Evolutionary conservation across 37 sponge, comb jelly and placozoan species (phyloP).

Genomic region (Geodia barretti): DNA sequence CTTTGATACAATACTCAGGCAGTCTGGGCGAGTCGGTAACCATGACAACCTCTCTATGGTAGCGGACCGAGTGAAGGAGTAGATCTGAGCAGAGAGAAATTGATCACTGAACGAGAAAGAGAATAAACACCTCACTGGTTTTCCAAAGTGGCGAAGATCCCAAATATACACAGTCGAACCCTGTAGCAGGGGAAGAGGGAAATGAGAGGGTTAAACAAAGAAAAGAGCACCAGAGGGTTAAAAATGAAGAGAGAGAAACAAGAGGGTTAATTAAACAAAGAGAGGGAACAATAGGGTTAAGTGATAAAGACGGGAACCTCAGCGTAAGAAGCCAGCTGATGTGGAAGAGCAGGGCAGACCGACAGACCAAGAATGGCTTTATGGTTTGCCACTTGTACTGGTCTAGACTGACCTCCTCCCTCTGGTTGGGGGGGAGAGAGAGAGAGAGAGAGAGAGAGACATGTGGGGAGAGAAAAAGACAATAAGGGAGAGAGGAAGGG

Average conservation of each 20-base stretch:
- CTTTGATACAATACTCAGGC: slow-evolving; percentile 44
- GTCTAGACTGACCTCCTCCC: not conserved
- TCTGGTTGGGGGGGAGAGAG: not conserved
- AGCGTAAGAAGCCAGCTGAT: slow-evolving; percentile 57
- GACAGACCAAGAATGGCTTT: slow-evolving; percentile 55
- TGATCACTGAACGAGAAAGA: too few relatives aligned
- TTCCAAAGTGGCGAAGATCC: slow-evolving; percentile 59
- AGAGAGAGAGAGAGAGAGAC: not conserved
- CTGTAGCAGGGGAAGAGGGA: slow-evolving; percentile 11
- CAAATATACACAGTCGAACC: slow-evolving; percentile 63
- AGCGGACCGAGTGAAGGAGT: slow-evolving; percentile 35
- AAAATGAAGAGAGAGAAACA: not conserved
- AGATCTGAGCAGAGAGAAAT: slow-evolving; percentile 17
- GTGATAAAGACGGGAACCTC: slow-evolving; percentile 39
- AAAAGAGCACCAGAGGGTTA: not conserved
- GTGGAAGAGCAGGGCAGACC: slow-evolving; percentile 29
- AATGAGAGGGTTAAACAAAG: not conserved
- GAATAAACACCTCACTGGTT: slow-evolving; percentile 49
- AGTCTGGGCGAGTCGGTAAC: slow-evolving; percentile 52
- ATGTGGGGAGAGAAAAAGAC: not conserved
- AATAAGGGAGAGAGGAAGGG: not conserved
- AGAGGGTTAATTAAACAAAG: not conserved
- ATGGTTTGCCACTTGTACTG: slow-evolving; percentile 29
- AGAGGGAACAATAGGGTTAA: not conserved
- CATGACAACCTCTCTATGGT: slow-evolving; percentile 30